Conservation (phyloP, 2,888 invertebrate species). For the Oscheius myriophilus region DNA sequence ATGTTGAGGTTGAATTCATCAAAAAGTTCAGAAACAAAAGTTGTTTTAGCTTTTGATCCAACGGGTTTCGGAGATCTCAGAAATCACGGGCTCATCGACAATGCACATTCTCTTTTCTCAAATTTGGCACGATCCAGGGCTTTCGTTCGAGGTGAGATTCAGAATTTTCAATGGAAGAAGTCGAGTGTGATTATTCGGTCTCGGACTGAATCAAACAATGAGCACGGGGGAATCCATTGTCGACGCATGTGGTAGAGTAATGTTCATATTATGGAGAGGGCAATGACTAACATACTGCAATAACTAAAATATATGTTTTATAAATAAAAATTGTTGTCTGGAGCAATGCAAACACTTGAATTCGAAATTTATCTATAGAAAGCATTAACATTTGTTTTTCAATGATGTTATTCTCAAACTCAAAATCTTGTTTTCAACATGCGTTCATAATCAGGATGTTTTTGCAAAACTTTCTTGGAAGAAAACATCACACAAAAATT, state of each 20-base stretch:
- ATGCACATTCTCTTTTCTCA: constrained; percentile 70
- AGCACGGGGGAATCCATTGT: not conserved
- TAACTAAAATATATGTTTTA: too few relatives aligned
- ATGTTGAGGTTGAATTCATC: constrained; percentile 54
- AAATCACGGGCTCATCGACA: constrained; percentile 59
- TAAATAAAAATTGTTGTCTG: too few relatives aligned
- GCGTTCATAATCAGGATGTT: too few relatives aligned
- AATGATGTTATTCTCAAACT: too few relatives aligned
- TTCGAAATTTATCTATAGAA: too few relatives aligned
- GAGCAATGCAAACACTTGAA: too few relatives aligned
- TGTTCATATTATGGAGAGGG: too few relatives aligned
- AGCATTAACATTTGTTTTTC: too few relatives aligned
- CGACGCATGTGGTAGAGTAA: too few relatives aligned
- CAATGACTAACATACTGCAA: too few relatives aligned
- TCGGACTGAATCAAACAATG: not conserved
- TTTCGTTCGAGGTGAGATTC: constrained; percentile 63
- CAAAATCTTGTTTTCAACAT: too few relatives aligned
- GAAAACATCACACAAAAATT: not conserved
- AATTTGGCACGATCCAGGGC: constrained; percentile 70
- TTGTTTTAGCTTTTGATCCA: constrained; percentile 54
- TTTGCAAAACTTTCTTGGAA: too few relatives aligned
- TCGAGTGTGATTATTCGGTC: not conserved
- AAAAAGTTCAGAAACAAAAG: not conserved
- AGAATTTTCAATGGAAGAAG: not conserved
- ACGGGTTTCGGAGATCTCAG: constrained; percentile 57